Evolutionary conservation across 2,113 vertebrate genomes (phyloP), one percentile per base, ranked within the genome.

Genomic region (Scomber japonicus): DNA sequence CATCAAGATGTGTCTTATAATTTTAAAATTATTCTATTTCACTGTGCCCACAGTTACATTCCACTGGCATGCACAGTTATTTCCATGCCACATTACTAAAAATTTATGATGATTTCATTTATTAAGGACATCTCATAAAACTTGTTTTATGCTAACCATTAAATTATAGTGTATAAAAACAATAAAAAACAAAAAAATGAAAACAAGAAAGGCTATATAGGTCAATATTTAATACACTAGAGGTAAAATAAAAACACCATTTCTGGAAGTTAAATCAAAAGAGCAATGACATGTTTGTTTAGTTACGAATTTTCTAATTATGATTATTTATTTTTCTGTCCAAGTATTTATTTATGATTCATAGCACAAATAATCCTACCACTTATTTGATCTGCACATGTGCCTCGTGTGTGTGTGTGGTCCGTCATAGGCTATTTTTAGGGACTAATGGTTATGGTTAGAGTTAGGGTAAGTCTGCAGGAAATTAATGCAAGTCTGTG

Each of bases 161-260:
- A 65, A 76, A 83, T 3, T 0, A 4, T 3, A 46, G 27, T 50
- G 0, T 62, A 30, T 56, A 67, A 68, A 68, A 57, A 64, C 11
- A 40, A 14, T n/a, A 21, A 45, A n/a, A n/a, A n/a, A n/a, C n/a
- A n/a, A n/a, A n/a, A n/a, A 65, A 4, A 57, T n/a, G 11, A 11
- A 49, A 66, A 78, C 48, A 61, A 74, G 75, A 69, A 10, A 60
- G 35, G 17, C 14, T 57, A 66, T 51, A 46, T n/a, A 9, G 35
- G 10, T 31, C 19, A 11, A 11, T 59, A 63, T 45, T 21, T 55
- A 49, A 50, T 4, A 9, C 1, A 27, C 35, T 40, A 8, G 35
- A 40, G 35, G 35, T 40, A 40, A 40, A 40, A 40, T 40, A 40
- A 40, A 40, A 40, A 40, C 7, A 40, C 8, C 35, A 40, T 2